Percentiles rank a stretch among this genome's conserved stretches.
Evolutionary conservation across 35 echinoderm and acorn worm genomes (phyloP).

Genomic region (Apostichopus japonicus): DNA sequence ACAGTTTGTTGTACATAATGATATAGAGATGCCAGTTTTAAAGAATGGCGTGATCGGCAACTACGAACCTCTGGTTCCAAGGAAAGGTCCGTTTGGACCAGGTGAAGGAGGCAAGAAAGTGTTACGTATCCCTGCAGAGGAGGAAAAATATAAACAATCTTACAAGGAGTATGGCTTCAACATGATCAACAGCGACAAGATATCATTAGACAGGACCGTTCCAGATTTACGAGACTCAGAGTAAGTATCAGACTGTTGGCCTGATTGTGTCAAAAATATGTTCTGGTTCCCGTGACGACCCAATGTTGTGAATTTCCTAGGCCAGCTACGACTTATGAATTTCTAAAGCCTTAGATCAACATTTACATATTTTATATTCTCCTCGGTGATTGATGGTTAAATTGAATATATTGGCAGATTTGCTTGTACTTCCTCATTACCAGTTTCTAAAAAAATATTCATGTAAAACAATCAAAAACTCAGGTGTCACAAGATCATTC

Average conservation of each 20-base stretch:
- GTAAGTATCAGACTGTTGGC: constrained; percentile 60
- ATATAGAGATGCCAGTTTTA: constrained; percentile 34
- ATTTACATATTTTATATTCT: too few species aligned
- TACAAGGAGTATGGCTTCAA: constrained; percentile 94
- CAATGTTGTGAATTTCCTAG: background rate
- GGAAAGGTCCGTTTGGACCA: constrained; percentile 56
- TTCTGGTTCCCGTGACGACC: background rate
- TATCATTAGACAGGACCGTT: constrained; percentile 85
- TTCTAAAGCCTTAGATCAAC: background rate
- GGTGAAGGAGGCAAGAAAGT: constrained; percentile 83
- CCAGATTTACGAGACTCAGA: constrained; percentile 82
- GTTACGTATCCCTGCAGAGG: constrained; percentile 42
- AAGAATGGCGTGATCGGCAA: constrained; percentile 47
- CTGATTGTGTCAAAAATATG: too few species aligned
- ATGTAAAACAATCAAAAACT: too few species aligned
- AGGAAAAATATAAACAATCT: constrained; percentile 56
- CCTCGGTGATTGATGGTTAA: too few species aligned
- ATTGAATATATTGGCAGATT: too few species aligned
- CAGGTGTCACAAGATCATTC: too few species aligned
- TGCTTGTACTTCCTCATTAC: too few species aligned
- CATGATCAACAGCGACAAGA: constrained; percentile 90
- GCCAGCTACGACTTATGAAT: background rate
- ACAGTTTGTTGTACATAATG: constrained; percentile 34
- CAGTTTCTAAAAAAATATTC: too few species aligned
- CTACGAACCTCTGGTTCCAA: constrained; percentile 20